These are phyloP conservation scores for Dysmachus trigonus DNA, from an alignment of 2,888 invertebrate species.

Conservation along the genomic window DNA sequence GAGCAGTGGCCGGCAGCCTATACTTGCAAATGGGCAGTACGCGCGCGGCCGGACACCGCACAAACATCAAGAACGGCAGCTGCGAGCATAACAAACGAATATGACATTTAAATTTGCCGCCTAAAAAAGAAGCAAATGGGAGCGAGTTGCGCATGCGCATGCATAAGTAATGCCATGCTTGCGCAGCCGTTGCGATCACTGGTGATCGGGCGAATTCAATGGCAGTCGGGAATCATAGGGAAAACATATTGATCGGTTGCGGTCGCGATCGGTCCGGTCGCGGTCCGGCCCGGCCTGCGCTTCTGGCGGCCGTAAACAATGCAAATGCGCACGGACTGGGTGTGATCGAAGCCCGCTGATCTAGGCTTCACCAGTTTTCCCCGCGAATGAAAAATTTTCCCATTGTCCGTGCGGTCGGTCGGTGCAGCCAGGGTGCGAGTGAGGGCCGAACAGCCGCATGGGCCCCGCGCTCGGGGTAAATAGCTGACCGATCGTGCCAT, in stretches of 20 bases:
- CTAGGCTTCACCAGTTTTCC: neutral
- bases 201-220: conserved; percentile 21
- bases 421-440: neutral
- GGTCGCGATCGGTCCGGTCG: conserved; percentile 3
- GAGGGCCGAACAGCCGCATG: neutral
- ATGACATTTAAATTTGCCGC: conserved; percentile 39
- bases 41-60: neutral
- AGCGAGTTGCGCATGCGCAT: conserved; percentile 5
- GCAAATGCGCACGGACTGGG: conserved; percentile 6
- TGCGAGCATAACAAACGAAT: conserved; percentile 17
- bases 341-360: conserved; percentile 4
- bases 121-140: conserved; percentile 11
- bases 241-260: too few relatives aligned
- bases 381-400: conserved; percentile 33
- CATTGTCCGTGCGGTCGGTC: too few relatives aligned
- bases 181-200: too few relatives aligned
- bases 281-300: neutral
- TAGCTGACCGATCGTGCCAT: conserved; percentile 13
- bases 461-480: conserved; percentile 7
- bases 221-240: neutral
- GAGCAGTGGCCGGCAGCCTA: neutral
- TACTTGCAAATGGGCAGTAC: neutral
- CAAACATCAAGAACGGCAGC: conserved; percentile 28
- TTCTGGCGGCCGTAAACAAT: conserved; percentile 10
- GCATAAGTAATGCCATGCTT: conserved; percentile 15